These are phyloP conservation scores for Eretmochelys imbricata DNA, from an alignment of 2,113 vertebrate genomes.

Conservation along the genomic window DNA sequence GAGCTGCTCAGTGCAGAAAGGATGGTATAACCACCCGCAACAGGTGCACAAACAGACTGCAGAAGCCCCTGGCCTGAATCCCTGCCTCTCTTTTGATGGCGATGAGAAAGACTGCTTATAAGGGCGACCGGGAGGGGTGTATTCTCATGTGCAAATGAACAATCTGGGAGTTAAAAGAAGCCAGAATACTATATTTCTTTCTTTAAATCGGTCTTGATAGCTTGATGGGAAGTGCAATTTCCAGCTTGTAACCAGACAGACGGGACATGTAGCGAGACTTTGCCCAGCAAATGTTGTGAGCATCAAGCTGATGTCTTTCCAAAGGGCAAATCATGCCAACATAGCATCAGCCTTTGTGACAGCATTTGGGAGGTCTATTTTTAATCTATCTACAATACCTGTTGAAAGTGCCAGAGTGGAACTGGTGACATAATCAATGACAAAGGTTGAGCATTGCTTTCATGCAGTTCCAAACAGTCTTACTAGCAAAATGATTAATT, in stretches of 20 bases:
- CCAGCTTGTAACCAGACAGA: slow-evolving; percentile 12
- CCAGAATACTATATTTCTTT: not conserved
- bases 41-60: not conserved
- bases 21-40: not conserved
- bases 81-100: not conserved
- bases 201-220: slow-evolving; percentile 15
- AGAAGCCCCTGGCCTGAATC: not conserved
- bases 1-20: not conserved
- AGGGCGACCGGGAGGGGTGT: accelerated
- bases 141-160: not conserved
- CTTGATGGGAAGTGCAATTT: not conserved
- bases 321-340: slow-evolving; percentile 16
- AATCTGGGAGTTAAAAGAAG: not conserved
- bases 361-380: slow-evolving; percentile 32
- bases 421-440: slow-evolving; percentile 56
- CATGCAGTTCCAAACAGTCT: slow-evolving; percentile 32
- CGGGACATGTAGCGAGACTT: slow-evolving; percentile 31
- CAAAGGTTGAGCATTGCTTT: slow-evolving; percentile 42
- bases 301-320: slow-evolving; percentile 20
- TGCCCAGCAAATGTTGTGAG: slow-evolving; percentile 30
- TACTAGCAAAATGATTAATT: slow-evolving; percentile 47
- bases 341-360: not conserved
- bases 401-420: slow-evolving; percentile 48
- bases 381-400: not conserved
- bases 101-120: not conserved